Evolutionary conservation across 1,140 invertebrate species (phyloP), one percentile per base, ranked within the genome.

Genomic region (Trichoplusia ni): DNA sequence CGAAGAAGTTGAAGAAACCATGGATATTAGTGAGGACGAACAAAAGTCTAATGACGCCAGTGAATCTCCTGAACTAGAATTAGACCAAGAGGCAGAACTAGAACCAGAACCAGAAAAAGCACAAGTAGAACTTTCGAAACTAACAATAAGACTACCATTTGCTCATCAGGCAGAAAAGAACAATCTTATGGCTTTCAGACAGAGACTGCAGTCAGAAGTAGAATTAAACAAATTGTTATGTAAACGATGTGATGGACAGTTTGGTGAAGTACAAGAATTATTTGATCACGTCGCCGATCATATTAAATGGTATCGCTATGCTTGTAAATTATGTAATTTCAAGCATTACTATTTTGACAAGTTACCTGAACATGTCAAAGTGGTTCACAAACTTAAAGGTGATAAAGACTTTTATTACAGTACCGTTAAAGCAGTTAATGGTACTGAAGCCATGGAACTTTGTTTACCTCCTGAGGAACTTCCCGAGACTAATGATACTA

Each of bases 261-360:
- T 90, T 69, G 75, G 82, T 21, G 82, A 84, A 5, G 71, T 87
- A 0, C 75, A 81, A 35, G 91, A 91, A 51, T 69, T 93, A 1
- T 85, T 90, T 46, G 86, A 92, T 44, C 92, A 93, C 59, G 91
- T 92, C 67, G 90, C 92, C 0, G 86, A 84, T 56, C 92, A 92
- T 72, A 90, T 91, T 49, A 92, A 92, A 71, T 91, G 92, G 75
- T 81, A 91, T 29, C 86, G 91, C 7, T 93, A 92, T 46, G 91
- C 91, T 13, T 93, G 92, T 73, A 92, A 92, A 76, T 65, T 93
- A 3, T 93, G 92, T 65, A 91, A 92, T 31, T 92, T 90, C 69
- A 92, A 92, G 64, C 86, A 91, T 63, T 93, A 91, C 47, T 75
- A 88, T 9, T 92, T 91, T 54, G 90, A 91, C 19, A 91, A 92